Base-by-base conservation (phyloP, 1,140 invertebrate genomes). In the Pissodes strobi region DNA sequence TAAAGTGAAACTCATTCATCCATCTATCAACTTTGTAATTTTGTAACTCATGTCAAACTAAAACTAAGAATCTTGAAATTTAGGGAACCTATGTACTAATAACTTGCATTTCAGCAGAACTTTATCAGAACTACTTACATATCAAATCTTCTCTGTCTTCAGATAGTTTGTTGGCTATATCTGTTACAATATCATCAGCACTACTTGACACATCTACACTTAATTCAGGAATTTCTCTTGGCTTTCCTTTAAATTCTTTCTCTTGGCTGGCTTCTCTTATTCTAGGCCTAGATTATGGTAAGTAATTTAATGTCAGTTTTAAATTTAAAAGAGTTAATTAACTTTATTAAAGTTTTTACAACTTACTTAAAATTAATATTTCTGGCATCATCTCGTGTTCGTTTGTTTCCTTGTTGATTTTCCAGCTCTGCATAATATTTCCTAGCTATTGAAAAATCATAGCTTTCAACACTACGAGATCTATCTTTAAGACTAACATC, bases 91-190 rank as follows among this genome's bases (percentile, higher is more conserved):
- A n/a, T n/a, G n/a, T n/a, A n/a, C n/a, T n/a, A n/a, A n/a, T n/a
- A n/a, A n/a, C n/a, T n/a, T n/a, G n/a, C n/a, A n/a, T n/a, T n/a
- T n/a, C n/a, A n/a, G n/a, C n/a, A n/a, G n/a, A 27, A 27, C 9
- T 27, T 27, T 27, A 27, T 9, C 3, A 27, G 9, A 5, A 27
- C 9, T 62, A 82, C 83, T 80, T 82, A 90, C 89, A 81, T 71
- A 91, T 82, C 67, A 91, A 82, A 67, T 85, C 82, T 74, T 86
- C 85, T 66, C 90, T 89, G 60, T 86, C 84, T 76, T 91, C 89
- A 51, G 75, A 79, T 15, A 91, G 81, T 74, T 90, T 90, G 30
- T 82, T 81, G 10, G 87, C 82, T 69, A 91, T 88, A 72, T 91
- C 88, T 43, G 76, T 79, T 25, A 86, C 87, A 55, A 91, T 81